Evolutionary conservation across 2,888 invertebrate species (phyloP).

Genomic region (Lochmaea crataegi): DNA sequence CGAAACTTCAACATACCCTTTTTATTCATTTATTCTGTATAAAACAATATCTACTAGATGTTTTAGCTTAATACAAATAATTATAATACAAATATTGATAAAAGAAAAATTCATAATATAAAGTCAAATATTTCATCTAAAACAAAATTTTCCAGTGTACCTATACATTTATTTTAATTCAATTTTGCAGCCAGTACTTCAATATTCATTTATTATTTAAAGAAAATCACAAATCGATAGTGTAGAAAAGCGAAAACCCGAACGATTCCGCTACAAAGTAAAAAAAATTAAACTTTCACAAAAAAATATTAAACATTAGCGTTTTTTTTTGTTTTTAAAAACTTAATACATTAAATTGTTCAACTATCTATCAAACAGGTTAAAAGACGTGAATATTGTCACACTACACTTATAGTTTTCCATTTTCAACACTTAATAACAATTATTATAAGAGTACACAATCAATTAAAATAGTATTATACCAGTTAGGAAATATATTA

Average conservation of each 20-base stretch:
- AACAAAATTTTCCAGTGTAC: not conserved
- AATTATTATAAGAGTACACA: not conserved
- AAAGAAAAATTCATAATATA: not conserved
- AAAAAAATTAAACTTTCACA: no score
- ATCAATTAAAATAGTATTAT: not conserved
- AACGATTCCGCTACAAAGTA: no score
- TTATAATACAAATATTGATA: constrained; percentile 13
- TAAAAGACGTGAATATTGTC: no score
- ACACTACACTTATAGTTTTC: not conserved
- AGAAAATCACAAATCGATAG: no score
- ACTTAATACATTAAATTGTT: no score
- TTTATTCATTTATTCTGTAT: constrained; percentile 6
- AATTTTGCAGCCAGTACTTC: not conserved
- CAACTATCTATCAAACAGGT: no score
- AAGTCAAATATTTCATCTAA: not conserved
- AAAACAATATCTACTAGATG: constrained; percentile 6
- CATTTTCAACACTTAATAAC: not conserved
- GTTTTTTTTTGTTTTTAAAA: no score
- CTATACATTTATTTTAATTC: not conserved
- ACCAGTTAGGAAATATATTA: not conserved
- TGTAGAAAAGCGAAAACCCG: no score
- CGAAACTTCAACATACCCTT: not conserved
- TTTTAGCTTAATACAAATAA: not conserved
- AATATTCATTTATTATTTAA: no score
- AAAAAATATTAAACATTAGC: no score